Evolutionary conservation across 2,113 vertebrate species (phyloP), one percentile per base, ranked within the genome.

Genomic region (Leuciscus idus): DNA sequence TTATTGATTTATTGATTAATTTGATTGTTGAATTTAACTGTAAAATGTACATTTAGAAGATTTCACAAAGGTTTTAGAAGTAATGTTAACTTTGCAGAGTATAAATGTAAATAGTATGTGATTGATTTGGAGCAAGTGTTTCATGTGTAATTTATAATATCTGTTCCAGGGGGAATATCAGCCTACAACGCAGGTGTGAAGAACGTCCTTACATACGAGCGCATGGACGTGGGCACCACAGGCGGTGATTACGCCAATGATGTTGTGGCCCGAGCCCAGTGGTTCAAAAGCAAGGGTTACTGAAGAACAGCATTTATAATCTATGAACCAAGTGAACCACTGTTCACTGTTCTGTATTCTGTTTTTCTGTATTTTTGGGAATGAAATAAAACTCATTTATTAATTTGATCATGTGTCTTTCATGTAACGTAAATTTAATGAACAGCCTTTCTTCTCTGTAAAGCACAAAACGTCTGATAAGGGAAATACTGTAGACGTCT

Each of bases 171-270:
- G 33, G 90, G 87, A 15, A 91, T 91, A 85, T 95, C 95, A 28
- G 93, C 92, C 83, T 96, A 94, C 59, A 93, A 10, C 1, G 85
- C 90, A 15, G 92, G 89, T 50, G 0, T 59, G 30, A 4, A 33
- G 55, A 94, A 94, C 30, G 6, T 89, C 62, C 89, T 50, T 11
- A 93, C 91, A 2, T 93, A 92, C 0, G 0, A 91, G 0, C 1
- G 57, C 30, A 86, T 86, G 85, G 92, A 91, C 52, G 8, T 15
- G 21, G 68, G 88, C 23, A 93, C 90, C 85, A 81, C 92, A 30
- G 92, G 90, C 26, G 28, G 78, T 80, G 93, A 92, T 83, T 97
- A 96, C 0, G 87, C 75, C 83, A 94, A 95, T 72, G 92, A 93
- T 0, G 95, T 96, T 77, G 93, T 96, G 33, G 92, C 95, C 12